These are phyloP conservation scores for Serranus cabrilla DNA, from an alignment of 2,797 vertebrate species.

Conservation along the genomic window DNA sequence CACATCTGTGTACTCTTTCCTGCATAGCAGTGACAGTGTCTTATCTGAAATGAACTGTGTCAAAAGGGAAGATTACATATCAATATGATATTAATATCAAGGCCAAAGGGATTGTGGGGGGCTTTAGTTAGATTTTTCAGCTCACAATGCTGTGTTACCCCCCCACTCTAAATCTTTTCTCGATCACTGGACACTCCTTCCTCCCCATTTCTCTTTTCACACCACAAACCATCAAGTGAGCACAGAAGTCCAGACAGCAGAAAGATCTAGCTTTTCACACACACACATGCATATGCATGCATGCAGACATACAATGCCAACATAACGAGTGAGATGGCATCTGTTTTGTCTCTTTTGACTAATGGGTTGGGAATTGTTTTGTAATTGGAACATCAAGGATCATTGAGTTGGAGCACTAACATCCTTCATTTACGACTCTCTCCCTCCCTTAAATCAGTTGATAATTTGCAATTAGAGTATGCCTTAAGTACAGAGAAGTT, in stretches of 20 bases:
- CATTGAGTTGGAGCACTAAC: conserved; percentile 47
- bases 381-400: conserved; percentile 40
- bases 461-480: conserved; percentile 80
- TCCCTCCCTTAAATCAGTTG: conserved; percentile 56
- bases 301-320: conserved; percentile 48
- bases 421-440: conserved; percentile 47
- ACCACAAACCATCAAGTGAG: conserved; percentile 19
- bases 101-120: conserved; percentile 60
- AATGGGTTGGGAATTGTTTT: conserved; percentile 46
- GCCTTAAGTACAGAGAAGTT: conserved; percentile 83
- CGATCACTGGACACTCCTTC: conserved; percentile 12
- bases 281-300: conserved; percentile 35
- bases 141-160: conserved; percentile 20
- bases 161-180: background rate
- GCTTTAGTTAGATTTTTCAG: conserved; percentile 25
- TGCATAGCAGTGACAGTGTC: conserved; percentile 59
- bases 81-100: conserved; percentile 31
- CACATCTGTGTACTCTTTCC: conserved; percentile 46
- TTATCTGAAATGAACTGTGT: conserved; percentile 66
- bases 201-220: conserved; percentile 29
- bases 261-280: conserved; percentile 18
- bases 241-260: conserved; percentile 30
- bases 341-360: conserved; percentile 33
- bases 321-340: conserved; percentile 27
- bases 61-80: conserved; percentile 59